Evolutionary conservation across 1,140 invertebrate species (phyloP).

Genomic region (Diploscapter pachys): DNA sequence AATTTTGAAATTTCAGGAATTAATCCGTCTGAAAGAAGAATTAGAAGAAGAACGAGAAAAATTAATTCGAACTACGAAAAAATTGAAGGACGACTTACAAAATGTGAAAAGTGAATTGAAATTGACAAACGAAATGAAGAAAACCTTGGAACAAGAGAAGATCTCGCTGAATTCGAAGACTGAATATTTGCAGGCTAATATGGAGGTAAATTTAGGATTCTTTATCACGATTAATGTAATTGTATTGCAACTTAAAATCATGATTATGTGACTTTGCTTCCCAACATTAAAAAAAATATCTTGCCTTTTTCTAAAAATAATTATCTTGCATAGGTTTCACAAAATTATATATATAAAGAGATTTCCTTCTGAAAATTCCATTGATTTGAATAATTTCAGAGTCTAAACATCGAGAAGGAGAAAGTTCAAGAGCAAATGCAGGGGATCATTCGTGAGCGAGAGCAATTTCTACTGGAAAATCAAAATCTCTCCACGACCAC

Average conservation of each 20-base stretch:
- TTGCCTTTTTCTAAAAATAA: too few relatives aligned
- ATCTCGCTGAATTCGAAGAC: conserved; percentile 40
- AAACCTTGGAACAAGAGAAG: conserved; percentile 44
- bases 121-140: conserved; percentile 40
- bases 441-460: conserved; percentile 39
- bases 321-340: too few relatives aligned
- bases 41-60: conserved; percentile 42
- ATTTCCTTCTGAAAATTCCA: too few relatives aligned
- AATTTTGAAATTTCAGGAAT: conserved; percentile 15
- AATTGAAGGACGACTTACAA: conserved; percentile 42
- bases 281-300: background rate
- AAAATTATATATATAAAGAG: too few relatives aligned
- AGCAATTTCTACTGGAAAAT: conserved; percentile 43
- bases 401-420: conserved; percentile 41
- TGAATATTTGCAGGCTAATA: conserved; percentile 37
- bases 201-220: conserved; percentile 23
- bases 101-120: conserved; percentile 45
- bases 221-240: background rate
- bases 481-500: conserved; percentile 39
- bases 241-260: background rate
- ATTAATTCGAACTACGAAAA: conserved; percentile 41
- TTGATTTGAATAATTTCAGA: conserved; percentile 7
- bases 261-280: background rate
- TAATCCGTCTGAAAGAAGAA: conserved; percentile 39
- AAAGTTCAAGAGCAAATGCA: conserved; percentile 42